Conservation (phyloP, 2,113 vertebrate species). For the Coracopsis vasa region DNA sequence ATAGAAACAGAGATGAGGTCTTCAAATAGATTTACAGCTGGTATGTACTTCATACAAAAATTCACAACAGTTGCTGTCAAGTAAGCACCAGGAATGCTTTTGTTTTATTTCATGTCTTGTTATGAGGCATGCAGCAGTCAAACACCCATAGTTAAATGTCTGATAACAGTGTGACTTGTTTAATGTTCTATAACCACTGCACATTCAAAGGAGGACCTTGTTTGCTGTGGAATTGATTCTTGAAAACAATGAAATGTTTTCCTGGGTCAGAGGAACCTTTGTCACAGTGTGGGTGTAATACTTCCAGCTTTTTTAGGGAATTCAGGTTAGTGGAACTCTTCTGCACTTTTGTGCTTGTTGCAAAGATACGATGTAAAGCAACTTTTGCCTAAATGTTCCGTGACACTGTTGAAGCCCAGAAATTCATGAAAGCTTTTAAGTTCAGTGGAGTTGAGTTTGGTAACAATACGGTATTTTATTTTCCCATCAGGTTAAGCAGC, state of each 20-base stretch:
- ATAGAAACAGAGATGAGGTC: neutral
- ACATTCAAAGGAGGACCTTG: neutral
- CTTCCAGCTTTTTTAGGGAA: neutral
- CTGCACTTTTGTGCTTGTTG: neutral
- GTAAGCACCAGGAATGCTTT: neutral
- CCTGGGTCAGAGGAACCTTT: neutral
- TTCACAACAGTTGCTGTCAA: neutral
- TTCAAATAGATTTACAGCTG: slow-evolving; percentile 5
- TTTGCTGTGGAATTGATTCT: neutral
- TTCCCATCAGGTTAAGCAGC: neutral
- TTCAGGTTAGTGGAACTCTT: neutral
- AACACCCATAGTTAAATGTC: neutral
- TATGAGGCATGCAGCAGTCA: neutral
- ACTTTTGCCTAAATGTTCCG: neutral
- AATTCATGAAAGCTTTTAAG: neutral
- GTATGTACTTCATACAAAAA: neutral
- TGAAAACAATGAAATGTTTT: neutral
- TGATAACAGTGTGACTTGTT: neutral
- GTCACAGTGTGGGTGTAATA: neutral
- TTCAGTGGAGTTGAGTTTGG: neutral
- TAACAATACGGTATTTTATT: neutral
- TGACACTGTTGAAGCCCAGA: neutral
- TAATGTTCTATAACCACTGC: neutral
- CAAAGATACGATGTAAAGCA: neutral
- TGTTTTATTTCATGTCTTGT: neutral